Evolutionary conservation across 2,888 invertebrate genomes (phyloP).

Genomic region (Pammene fasciana): DNA sequence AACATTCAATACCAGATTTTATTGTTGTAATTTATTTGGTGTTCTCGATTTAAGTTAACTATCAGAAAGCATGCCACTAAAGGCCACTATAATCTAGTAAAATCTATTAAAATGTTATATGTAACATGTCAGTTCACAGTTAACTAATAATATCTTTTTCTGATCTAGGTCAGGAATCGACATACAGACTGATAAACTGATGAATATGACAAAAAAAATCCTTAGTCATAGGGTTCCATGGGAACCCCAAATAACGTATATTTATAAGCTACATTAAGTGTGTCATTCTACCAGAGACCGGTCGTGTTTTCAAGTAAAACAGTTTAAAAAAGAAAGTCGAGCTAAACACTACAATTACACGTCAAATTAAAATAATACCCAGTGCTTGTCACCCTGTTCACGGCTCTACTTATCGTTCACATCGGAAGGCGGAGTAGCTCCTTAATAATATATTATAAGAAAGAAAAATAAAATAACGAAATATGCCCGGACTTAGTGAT

Average conservation of each 20-base stretch:
- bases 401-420: slow-evolving; percentile 1
- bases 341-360: slow-evolving; percentile 16
- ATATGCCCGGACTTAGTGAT: slow-evolving; percentile 31
- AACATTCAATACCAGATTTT: neutral
- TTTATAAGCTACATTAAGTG: neutral
- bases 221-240: no score
- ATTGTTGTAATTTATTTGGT: neutral
- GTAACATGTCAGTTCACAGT: no score
- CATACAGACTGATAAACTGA: no score
- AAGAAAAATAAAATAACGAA: slow-evolving; percentile 27
- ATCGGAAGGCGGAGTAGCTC: slow-evolving; percentile 5
- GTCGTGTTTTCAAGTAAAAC: slow-evolving; percentile 11
- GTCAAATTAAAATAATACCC: slow-evolving; percentile 28
- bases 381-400: slow-evolving; percentile 9
- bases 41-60: neutral
- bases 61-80: neutral
- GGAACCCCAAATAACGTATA: neutral
- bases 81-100: no score
- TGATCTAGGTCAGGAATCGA: no score
- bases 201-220: no score
- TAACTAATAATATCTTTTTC: no score
- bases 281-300: neutral
- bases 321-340: neutral
- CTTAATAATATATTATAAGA: slow-evolving; percentile 23
- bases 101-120: no score